A percentile compares a stretch with the other conserved stretches of the same genome.
phyloP scores from a whole-genome alignment of 2,113 vertebrate species.

The Scopus umbretta region DNA sequence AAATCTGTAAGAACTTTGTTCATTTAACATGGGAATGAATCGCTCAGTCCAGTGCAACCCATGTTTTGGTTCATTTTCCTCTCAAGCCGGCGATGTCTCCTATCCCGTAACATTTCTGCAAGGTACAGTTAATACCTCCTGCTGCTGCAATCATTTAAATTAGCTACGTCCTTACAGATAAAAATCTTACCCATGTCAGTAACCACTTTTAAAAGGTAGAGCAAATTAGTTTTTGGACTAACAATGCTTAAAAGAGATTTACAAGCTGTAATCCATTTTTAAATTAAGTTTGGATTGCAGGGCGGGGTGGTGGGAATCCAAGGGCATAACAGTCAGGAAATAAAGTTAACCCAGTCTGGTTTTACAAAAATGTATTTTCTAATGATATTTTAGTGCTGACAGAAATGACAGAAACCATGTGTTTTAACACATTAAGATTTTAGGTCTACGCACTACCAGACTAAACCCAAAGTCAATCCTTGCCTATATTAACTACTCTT shows the following conservation, averaged over 20 bases:
- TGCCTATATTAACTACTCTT: neutral
- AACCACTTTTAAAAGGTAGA: slow-evolving; percentile 16
- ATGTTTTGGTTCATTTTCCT: neutral
- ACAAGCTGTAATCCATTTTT: neutral
- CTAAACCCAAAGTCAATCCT: neutral
- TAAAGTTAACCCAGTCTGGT: neutral
- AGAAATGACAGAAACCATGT: neutral
- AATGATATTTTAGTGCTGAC: neutral
- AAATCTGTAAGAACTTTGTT: neutral
- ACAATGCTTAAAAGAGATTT: neutral
- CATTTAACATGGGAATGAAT: neutral
- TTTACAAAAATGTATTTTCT: neutral
- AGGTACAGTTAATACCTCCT: slow-evolving; percentile 36
- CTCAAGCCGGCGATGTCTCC: neutral
- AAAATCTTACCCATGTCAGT: slow-evolving; percentile 12
- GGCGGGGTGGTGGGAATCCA: neutral
- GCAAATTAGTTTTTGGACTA: slow-evolving; percentile 5
- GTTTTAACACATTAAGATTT: neutral
- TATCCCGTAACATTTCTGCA: slow-evolving; percentile 8
- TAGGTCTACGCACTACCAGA: neutral
- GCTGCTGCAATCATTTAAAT: slow-evolving; percentile 11
- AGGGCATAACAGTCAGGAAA: neutral
- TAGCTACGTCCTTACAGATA: slow-evolving; percentile 23
- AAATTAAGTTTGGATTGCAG: neutral
- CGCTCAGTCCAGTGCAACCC: neutral